Evolutionary conservation across 2,113 vertebrate genomes (phyloP).

Genomic region (Herpailurus yagouaroundi): DNA sequence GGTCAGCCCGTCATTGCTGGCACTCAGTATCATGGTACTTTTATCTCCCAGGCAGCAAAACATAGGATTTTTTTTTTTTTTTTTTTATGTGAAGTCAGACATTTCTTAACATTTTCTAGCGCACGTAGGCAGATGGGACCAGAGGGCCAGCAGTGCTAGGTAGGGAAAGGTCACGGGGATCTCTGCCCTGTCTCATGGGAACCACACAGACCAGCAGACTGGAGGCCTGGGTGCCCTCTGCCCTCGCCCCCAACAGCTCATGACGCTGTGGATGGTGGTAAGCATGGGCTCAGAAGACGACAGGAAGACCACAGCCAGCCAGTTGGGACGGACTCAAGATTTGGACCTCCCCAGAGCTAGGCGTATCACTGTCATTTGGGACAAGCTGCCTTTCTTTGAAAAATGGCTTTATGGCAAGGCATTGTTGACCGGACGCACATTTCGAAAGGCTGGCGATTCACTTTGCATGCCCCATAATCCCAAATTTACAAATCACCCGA

Average conservation of each 20-base stretch:
- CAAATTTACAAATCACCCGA: background rate
- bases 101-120: background rate
- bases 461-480: background rate
- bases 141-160: background rate
- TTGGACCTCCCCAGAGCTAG: background rate
- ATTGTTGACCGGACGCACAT: background rate
- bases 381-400: background rate
- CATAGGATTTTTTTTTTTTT: background rate
- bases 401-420: background rate
- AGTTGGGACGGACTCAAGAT: constrained; percentile 38
- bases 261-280: too few relatives aligned
- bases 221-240: background rate
- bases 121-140: background rate
- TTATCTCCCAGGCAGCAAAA: background rate
- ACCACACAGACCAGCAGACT: background rate
- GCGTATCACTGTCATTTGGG: background rate
- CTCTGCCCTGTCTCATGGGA: background rate
- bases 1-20: background rate
- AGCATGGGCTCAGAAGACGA: background rate
- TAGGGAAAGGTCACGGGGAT: background rate
- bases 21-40: background rate
- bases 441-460: background rate
- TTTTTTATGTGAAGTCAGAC: background rate
- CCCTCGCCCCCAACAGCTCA: background rate
- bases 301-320: background rate